phyloP scores from a whole-genome alignment of 2,113 vertebrate genomes.

The Apteryx owenii region DNA sequence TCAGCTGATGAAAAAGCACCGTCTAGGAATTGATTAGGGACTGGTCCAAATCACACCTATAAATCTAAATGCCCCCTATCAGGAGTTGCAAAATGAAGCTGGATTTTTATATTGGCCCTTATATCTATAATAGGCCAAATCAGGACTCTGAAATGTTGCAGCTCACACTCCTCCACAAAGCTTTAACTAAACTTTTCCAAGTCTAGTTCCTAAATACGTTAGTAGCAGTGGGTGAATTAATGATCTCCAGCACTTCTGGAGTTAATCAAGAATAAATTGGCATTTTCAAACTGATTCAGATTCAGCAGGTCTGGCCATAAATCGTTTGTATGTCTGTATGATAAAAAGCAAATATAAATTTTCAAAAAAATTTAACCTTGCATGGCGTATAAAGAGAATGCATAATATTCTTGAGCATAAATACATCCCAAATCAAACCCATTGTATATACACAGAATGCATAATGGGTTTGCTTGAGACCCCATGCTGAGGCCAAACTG shows the following conservation, averaged over 20 bases:
- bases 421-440: slow-evolving; percentile 78
- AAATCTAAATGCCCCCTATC: slow-evolving; percentile 33
- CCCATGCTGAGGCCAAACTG: slow-evolving; percentile 47
- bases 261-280: slow-evolving; percentile 69
- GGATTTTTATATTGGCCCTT: neutral
- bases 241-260: slow-evolving; percentile 43
- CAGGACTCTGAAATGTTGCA: neutral
- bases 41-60: slow-evolving; percentile 7
- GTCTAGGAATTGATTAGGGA: slow-evolving; percentile 46
- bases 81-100: neutral
- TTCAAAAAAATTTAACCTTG: slow-evolving; percentile 78
- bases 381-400: slow-evolving; percentile 79
- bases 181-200: neutral
- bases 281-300: slow-evolving; percentile 66
- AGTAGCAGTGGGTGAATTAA: slow-evolving; percentile 18
- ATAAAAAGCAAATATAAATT: slow-evolving; percentile 81
- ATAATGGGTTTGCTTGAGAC: slow-evolving; percentile 60
- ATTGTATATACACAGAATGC: slow-evolving; percentile 72
- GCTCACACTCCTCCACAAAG: neutral
- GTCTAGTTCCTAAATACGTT: neutral
- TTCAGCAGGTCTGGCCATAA: slow-evolving; percentile 71
- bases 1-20: slow-evolving; percentile 53
- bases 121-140: neutral
- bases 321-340: slow-evolving; percentile 66
- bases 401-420: slow-evolving; percentile 80